Base-by-base conservation (phyloP, 2,888 invertebrate genomes). In the Erebia palarica region DNA sequence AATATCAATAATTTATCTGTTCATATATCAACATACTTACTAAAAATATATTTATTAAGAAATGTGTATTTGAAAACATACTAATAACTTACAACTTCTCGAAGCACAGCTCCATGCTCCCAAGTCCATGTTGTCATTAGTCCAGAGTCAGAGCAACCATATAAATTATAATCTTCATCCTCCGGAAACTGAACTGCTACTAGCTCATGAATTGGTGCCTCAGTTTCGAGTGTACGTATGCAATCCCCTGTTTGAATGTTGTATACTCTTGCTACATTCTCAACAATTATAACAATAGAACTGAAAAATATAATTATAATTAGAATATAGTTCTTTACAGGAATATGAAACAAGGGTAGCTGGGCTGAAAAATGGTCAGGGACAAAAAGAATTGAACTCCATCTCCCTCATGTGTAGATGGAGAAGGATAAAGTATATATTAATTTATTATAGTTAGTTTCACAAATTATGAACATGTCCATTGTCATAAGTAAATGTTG, bases 41-140 rank as follows among this genome's bases (percentile, higher is more conserved):
- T 27, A 21, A 21, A 21, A 21, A 27, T 27, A 27, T 27, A 27
- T 27, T 5, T 36, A 36, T 36, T 36, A 7, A 7, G 5, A 36
- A 44, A 36, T 27, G 14, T 14, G 14, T 10, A 42, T 58, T 72
- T 51, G 21, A 27, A 11, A 60, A 16, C 16, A 42, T 42, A 21
- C 16, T 49, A 44, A 10, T 18, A 44, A 84, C 85, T 82, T 74
- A 93, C 93, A 75, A 80, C 84, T 84, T 93, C 91, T 79, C 92
- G 85, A 8, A 92, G 87, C 1, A 93, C 91, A 75, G 87, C 90
- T 70, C 91, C 93, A 75, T 90, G 90, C 51, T 91, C 91, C 92
- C 92, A 93, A 1, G 91, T 93, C 93, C 93, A 94, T 67, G 86
- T 85, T 13, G 86, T 90, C 69, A 94, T 79, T 68, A 80, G 78